A percentile compares a stretch with the other conserved stretches of the same genome.
Evolutionary conservation across 2,797 vertebrate genomes (phyloP).

Genomic region (Gastrophryne carolinensis): DNA sequence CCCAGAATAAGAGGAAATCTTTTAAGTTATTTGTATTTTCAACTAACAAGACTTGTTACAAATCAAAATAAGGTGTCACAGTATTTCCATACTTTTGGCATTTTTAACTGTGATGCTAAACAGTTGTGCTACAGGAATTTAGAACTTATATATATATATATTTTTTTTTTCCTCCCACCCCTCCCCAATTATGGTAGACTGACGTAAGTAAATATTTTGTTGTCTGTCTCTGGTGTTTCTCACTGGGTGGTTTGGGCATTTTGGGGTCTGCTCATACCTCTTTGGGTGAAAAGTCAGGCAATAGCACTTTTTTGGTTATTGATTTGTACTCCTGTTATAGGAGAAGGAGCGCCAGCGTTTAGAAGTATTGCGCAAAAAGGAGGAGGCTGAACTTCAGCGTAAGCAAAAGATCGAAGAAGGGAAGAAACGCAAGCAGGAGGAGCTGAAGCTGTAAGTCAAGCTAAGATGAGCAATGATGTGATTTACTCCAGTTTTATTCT

Average conservation of each 20-base stretch:
- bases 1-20: no score
- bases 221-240: not conserved
- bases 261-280: no score
- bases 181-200: not conserved
- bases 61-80: no score
- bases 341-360: slow-evolving; percentile 84
- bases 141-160: not conserved
- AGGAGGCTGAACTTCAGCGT: slow-evolving; percentile 87
- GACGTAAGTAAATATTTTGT: slow-evolving; percentile 37
- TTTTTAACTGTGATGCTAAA: not conserved
- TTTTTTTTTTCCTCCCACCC: not conserved
- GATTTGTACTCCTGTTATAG: slow-evolving; percentile 64
- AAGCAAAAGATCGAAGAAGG: slow-evolving; percentile 91
- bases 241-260: no score
- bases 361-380: slow-evolving; percentile 87
- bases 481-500: no score
- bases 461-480: not conserved
- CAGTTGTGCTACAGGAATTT: not conserved
- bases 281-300: no score
- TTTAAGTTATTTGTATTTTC: not conserved
- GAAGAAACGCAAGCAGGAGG: slow-evolving; percentile 82
- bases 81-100: not conserved
- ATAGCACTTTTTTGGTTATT: no score
- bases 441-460: slow-evolving; percentile 80
- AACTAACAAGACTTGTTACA: no score